Evolutionary conservation across 2,888 invertebrate genomes (phyloP).

Genomic region (Nasonia oneida): DNA sequence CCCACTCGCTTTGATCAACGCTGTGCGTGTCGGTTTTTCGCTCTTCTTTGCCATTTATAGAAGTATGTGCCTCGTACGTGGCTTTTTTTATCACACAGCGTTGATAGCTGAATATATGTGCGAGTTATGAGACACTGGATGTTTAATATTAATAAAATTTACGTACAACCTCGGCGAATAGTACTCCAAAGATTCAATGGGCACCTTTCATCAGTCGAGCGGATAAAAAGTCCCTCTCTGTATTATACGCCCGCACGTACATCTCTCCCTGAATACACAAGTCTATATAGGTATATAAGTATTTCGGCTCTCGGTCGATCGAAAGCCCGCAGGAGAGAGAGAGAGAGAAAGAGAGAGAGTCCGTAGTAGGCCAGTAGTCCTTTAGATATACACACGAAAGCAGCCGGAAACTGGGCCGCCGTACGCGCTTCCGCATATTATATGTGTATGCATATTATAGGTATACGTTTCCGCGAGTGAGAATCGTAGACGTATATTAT

Average conservation of each 20-base stretch:
- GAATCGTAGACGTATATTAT: neutral
- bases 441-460: neutral
- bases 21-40: constrained; percentile 64
- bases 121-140: no score
- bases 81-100: neutral
- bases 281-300: neutral
- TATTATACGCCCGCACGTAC: neutral
- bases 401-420: constrained; percentile 41
- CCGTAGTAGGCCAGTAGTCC: constrained; percentile 28
- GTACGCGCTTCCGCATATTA: neutral
- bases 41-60: constrained; percentile 21
- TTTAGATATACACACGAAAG: neutral
- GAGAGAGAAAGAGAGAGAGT: neutral
- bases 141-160: no score
- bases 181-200: constrained; percentile 9
- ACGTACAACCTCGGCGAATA: neutral
- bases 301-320: neutral
- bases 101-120: no score
- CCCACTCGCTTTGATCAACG: constrained; percentile 64
- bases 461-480: neutral
- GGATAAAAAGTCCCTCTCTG: neutral
- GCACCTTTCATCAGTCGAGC: constrained; percentile 15
- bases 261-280: neutral
- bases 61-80: neutral
- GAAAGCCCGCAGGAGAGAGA: neutral